These are phyloP conservation scores for Melikaiella ostensackeni DNA, from an alignment of 2,888 invertebrate genomes.

Conservation along the genomic window DNA sequence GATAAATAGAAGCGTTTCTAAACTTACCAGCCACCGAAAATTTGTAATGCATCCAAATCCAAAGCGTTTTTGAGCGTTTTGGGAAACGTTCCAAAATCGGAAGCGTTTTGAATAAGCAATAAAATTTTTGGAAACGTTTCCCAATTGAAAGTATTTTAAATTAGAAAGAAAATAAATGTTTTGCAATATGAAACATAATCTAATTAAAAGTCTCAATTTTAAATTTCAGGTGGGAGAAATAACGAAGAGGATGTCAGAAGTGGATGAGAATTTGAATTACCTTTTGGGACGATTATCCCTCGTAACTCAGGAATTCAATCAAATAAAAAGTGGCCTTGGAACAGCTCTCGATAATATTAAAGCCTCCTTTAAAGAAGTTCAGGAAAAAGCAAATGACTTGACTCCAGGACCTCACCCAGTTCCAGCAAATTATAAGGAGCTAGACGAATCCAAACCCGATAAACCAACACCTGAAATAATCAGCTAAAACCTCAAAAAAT, in stretches of 20 bases:
- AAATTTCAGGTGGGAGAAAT: constrained; percentile 84
- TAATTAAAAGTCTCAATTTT: neutral
- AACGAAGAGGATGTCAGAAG: constrained; percentile 86
- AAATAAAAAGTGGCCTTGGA: constrained; percentile 87
- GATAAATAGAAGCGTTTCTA: too few species aligned
- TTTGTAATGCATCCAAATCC: too few species aligned
- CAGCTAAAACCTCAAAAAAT: constrained; percentile 36
- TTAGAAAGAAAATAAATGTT: too few species aligned
- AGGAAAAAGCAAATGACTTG: constrained; percentile 77
- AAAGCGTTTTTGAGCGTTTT: too few species aligned
- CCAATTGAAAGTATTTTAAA: neutral
- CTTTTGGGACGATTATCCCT: constrained; percentile 87
- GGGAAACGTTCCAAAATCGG: too few species aligned
- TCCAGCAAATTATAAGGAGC: constrained; percentile 70
- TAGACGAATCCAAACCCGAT: constrained; percentile 55
- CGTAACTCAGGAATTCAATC: constrained; percentile 90
- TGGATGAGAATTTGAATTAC: constrained; percentile 90
- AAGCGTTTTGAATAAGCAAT: too few species aligned
- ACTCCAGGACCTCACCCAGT: constrained; percentile 77
- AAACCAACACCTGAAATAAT: constrained; percentile 27
- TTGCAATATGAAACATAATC: too few species aligned
- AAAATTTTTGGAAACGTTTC: too few species aligned
- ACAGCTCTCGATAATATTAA: constrained; percentile 85
- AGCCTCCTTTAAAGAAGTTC: constrained; percentile 82
- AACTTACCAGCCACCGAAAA: too few species aligned